Base-by-base conservation (phyloP, 2,888 invertebrate species). In the Eremobia ochroleuca region DNA sequence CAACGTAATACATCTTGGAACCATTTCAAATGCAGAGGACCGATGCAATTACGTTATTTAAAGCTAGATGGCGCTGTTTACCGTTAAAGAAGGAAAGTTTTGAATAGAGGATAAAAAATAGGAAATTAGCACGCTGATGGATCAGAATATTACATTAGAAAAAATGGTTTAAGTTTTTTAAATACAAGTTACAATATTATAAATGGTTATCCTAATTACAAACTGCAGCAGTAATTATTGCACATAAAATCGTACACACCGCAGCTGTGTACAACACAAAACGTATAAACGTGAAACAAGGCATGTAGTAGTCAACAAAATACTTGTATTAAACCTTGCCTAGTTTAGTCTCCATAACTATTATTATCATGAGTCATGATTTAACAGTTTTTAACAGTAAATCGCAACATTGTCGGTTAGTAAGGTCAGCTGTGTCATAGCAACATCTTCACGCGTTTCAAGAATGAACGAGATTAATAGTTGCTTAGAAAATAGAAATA, bases 1-100 rank as follows among this genome's bases (percentile, higher is more conserved):
- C 55, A 1, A 46, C 15, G 43, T 4, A n/a, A 25, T 18, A 77
- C 13, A 28, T 65, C 52, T 82, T 81, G 83, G 77, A 80, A 79
- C 18, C 59, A 64, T 68, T 81, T 73, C 76, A 82, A 75, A 59
- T 61, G 1, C n/a, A 28, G 11, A 69, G 18, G 61, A 49, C 34
- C 34, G 4, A n/a, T 0, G 9, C 0, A 31, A 8, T 75, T 72
- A 28, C 34, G 8, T n/a, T 18, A 25, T 40, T 18, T 11, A 8
- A 64, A 61, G 55, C 64, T 70, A 87, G 87, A 88, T 88, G 87
- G 89, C 87, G 89, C 67, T 88, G 64, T n/a, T 1, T 8, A 9
- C 25, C 6, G 66, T 4, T 6, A 31, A 2, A 13, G 8, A 0
- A 15, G 13, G 13, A 34, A n/a, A 4, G 8, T 49, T 58, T n/a